A percentile compares a stretch with the other conserved stretches of the same genome.
Evolutionary conservation across 2,888 invertebrate genomes (phyloP).

Genomic region (Eutolmus rufibarbis): DNA sequence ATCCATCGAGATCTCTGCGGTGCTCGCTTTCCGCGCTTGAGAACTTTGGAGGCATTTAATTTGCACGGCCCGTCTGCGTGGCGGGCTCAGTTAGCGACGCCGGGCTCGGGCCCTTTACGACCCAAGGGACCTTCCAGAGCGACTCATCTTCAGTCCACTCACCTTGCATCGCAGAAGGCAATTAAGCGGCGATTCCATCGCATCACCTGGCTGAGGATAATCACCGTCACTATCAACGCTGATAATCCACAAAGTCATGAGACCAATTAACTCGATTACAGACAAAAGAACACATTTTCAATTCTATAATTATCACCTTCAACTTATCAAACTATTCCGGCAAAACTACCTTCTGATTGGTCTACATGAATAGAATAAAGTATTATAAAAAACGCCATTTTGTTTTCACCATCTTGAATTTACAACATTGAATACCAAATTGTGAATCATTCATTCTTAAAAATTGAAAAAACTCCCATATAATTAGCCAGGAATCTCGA

Average conservation of each 20-base stretch:
- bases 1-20: constrained; percentile 13
- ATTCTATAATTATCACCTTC: neutral
- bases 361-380: too few relatives aligned
- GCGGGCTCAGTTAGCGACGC: neutral
- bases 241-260: neutral
- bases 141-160: neutral
- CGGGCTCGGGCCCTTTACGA: neutral
- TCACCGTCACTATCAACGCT: neutral
- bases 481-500: too few relatives aligned
- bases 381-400: too few relatives aligned
- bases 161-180: neutral
- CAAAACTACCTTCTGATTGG: too few relatives aligned
- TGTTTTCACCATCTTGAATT: too few relatives aligned
- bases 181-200: neutral
- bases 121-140: neutral
- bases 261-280: neutral
- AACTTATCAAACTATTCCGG: too few relatives aligned
- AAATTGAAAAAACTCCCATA: too few relatives aligned
- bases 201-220: neutral
- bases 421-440: too few relatives aligned
- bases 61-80: neutral
- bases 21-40: neutral
- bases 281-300: neutral
- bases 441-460: too few relatives aligned
- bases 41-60: neutral